These are phyloP conservation scores for Gadus macrocephalus DNA, from an alignment of 2,113 vertebrate species.

Conservation along the genomic window DNA sequence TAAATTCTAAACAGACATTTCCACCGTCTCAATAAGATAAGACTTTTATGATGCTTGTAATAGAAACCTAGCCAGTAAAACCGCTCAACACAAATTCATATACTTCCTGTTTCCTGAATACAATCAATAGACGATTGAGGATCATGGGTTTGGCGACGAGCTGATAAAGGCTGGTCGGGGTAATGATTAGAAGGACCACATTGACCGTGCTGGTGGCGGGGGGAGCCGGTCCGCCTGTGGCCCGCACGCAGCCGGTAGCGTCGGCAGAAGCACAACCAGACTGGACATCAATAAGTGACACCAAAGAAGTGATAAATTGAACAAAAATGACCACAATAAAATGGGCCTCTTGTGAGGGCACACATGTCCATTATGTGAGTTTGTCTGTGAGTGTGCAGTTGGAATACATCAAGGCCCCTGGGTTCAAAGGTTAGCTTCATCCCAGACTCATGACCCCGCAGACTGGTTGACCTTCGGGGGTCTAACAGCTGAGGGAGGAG, in stretches of 20 bases:
- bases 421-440: slow-evolving; percentile 73
- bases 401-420: slow-evolving; percentile 68
- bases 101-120: slow-evolving; percentile 41
- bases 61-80: too few species aligned
- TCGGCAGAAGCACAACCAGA: slow-evolving; percentile 24
- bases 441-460: slow-evolving; percentile 75
- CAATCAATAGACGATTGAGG: slow-evolving; percentile 44
- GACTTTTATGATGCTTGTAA: background rate
- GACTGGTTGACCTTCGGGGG: slow-evolving; percentile 67
- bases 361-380: slow-evolving; percentile 63
- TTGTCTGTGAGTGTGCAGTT: slow-evolving; percentile 66
- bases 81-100: slow-evolving; percentile 3
- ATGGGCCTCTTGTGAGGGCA: slow-evolving; percentile 54
- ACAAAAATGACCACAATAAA: slow-evolving; percentile 68
- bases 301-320: slow-evolving; percentile 68
- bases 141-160: slow-evolving; percentile 61
- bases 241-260: slow-evolving; percentile 17
- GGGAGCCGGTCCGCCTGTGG: background rate
- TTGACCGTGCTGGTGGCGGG: slow-evolving; percentile 11
- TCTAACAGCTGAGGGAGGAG: slow-evolving; percentile 62
- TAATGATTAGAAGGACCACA: slow-evolving; percentile 43
- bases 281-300: slow-evolving; percentile 60
- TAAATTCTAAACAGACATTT: background rate
- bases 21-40: background rate
- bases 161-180: slow-evolving; percentile 53